Conservation (phyloP, 2,797 vertebrate species). For the Scleropages formosus region DNA sequence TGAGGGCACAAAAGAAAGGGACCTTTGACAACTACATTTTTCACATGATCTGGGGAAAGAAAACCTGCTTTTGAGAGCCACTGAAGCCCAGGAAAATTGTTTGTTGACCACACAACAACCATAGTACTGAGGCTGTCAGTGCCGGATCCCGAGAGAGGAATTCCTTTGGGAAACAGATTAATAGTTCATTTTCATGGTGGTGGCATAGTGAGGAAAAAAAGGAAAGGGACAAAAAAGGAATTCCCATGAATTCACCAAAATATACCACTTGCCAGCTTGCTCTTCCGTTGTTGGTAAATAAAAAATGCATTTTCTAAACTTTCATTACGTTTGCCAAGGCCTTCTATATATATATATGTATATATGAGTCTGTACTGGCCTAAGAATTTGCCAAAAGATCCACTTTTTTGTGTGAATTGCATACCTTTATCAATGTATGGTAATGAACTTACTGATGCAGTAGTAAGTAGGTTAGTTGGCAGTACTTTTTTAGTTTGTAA, state of each 20-base stretch:
- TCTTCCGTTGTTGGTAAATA: slow-evolving; percentile 38
- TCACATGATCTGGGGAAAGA: slow-evolving; percentile 71
- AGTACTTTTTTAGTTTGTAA: no score
- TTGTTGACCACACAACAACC: slow-evolving; percentile 80
- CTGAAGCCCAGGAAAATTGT: slow-evolving; percentile 81
- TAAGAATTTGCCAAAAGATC: background rate
- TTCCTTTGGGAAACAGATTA: slow-evolving; percentile 77
- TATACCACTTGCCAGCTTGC: slow-evolving; percentile 42
- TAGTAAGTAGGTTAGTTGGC: no score
- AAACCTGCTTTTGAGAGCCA: slow-evolving; percentile 76
- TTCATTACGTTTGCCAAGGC: background rate
- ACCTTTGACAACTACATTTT: slow-evolving; percentile 74
- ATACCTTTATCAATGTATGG: no score
- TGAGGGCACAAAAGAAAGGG: slow-evolving; percentile 69
- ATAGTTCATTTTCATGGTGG: slow-evolving; percentile 76
- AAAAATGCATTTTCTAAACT: slow-evolving; percentile 22
- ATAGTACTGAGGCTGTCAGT: slow-evolving; percentile 70
- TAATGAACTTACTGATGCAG: no score
- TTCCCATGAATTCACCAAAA: slow-evolving; percentile 36
- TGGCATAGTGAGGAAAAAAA: slow-evolving; percentile 46
- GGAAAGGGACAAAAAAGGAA: slow-evolving; percentile 35
- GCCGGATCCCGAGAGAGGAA: slow-evolving; percentile 62
- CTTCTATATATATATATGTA: no score
- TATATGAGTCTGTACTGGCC: background rate
- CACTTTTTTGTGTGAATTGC: no score